Percentiles rank a stretch among this genome's conserved stretches.
Conservation (phyloP, 2,797 vertebrate species). For the Anableps anableps region DNA sequence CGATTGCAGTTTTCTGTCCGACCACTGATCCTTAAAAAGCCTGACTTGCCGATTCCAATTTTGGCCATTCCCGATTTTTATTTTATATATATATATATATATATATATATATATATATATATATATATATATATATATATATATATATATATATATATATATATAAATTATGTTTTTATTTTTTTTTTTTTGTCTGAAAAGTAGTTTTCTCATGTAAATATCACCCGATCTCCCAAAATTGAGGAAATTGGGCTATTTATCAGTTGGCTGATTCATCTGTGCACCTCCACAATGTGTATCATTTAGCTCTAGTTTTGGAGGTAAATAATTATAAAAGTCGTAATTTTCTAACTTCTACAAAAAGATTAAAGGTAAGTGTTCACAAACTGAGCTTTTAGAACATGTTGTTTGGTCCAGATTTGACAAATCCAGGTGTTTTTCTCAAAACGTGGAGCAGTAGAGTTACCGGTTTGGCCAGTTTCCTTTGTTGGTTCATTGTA, state of each 20-base stretch:
- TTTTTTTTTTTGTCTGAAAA: background rate
- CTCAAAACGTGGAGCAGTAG: background rate
- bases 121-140: no score
- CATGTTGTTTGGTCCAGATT: background rate
- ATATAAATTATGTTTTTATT: no score
- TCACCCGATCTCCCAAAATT: no score
- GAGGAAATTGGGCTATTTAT: no score
- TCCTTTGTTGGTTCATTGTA: background rate
- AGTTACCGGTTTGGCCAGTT: background rate
- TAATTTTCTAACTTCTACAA: background rate
- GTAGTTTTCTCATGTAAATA: no score
- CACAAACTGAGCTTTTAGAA: background rate
- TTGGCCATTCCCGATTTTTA: no score
- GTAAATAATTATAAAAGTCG: background rate
- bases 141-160: no score
- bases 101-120: no score
- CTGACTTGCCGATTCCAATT: background rate
- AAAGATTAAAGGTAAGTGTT: background rate
- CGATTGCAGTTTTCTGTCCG: background rate
- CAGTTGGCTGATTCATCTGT: no score
- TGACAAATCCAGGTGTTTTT: background rate
- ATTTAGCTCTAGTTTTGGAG: background rate
- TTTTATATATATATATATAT: no score
- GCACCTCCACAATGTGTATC: background rate
- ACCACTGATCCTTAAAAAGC: background rate